Conservation (phyloP, 2,888 invertebrate species). For the Tineola bisselliella region DNA sequence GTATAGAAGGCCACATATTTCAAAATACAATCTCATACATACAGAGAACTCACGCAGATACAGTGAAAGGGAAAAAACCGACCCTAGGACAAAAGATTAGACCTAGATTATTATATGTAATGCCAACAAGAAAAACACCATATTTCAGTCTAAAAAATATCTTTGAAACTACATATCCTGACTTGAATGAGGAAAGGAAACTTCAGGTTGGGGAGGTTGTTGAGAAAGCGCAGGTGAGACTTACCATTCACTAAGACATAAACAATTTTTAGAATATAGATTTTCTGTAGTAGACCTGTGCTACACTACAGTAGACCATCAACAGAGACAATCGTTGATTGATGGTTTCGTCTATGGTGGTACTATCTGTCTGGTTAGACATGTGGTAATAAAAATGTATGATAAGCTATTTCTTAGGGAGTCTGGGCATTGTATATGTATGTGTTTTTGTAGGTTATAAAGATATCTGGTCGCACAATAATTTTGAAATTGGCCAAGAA, state of each 20-base stretch:
- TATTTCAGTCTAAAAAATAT: constrained; percentile 68
- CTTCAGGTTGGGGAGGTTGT: constrained; percentile 67
- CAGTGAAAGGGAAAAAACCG: constrained; percentile 45
- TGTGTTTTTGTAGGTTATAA: constrained; percentile 37
- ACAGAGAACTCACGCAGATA: constrained; percentile 59
- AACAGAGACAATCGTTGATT: too few species aligned
- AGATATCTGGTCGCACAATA: constrained; percentile 44
- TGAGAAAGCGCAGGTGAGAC: constrained; percentile 61
- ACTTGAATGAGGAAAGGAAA: constrained; percentile 36
- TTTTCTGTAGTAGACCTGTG: too few species aligned
- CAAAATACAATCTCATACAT: constrained; percentile 58
- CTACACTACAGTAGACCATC: too few species aligned
- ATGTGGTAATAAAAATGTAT: too few species aligned
- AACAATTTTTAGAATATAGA: too few species aligned
- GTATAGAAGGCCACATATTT: constrained; percentile 63
- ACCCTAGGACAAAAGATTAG: constrained; percentile 56
- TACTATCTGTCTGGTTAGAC: too few species aligned
- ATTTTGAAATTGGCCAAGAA: constrained; percentile 38
- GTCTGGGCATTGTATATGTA: too few species aligned
- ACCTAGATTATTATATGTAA: constrained; percentile 73
- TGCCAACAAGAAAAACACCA: constrained; percentile 74
- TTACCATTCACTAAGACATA: background rate
- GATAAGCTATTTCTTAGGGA: too few species aligned
- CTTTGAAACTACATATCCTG: constrained; percentile 38
- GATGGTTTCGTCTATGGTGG: too few species aligned